Percentiles rank a stretch among this genome's conserved stretches.
These are phyloP conservation scores for Phasia obesa DNA, from an alignment of 2,888 invertebrate species.

Conservation along the genomic window DNA sequence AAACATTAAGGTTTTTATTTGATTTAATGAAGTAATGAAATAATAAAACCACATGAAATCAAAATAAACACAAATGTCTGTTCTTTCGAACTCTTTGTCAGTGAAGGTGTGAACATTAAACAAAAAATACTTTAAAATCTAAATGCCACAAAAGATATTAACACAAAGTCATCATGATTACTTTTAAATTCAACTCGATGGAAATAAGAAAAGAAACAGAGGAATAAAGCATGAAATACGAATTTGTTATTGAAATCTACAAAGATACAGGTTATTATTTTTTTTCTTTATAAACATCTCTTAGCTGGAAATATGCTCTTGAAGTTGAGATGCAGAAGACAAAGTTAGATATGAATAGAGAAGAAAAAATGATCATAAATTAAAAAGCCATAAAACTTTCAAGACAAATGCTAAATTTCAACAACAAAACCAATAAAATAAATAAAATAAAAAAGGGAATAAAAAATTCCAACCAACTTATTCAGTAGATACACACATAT, in stretches of 20 bases:
- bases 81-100: conserved; percentile 32
- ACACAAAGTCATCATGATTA: conserved; percentile 33
- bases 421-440: conserved; percentile 52
- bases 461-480: conserved; percentile 36
- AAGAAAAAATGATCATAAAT: conserved; percentile 75
- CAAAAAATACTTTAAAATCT: conserved; percentile 33
- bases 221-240: conserved; percentile 22
- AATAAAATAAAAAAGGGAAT: conserved; percentile 21
- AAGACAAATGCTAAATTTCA: conserved; percentile 77
- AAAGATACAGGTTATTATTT: conserved; percentile 46
- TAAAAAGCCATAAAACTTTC: conserved; percentile 81
- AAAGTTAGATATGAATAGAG: conserved; percentile 16
- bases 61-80: conserved; percentile 55
- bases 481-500: conserved; percentile 3
- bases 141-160: conserved; percentile 32
- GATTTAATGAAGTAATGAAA: conserved; percentile 65
- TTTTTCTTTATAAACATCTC: conserved; percentile 7
- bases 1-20: conserved; percentile 43
- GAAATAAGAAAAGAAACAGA: background rate
- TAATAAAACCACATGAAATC: conserved; percentile 69
- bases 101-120: conserved; percentile 68
- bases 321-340: conserved; percentile 14
- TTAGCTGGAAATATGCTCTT: conserved; percentile 53
- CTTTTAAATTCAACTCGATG: background rate
- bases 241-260: conserved; percentile 50